phyloP scores from a whole-genome alignment of 1,140 invertebrate species.

The Megalonaias nervosa region DNA sequence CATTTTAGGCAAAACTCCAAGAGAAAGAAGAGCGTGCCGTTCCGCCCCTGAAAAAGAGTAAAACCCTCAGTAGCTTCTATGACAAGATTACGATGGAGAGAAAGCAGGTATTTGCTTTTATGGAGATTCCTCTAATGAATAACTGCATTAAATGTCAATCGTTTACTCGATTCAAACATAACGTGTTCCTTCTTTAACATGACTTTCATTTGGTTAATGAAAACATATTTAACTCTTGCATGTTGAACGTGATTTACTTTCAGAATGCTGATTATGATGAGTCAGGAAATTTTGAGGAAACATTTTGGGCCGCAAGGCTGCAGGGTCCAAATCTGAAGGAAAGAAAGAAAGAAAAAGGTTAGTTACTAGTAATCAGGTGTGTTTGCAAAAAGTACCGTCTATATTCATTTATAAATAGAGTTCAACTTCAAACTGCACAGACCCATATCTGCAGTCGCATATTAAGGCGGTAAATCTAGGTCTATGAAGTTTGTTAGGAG shows the following conservation, averaged over 20 bases:
- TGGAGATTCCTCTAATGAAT: background rate
- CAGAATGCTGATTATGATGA: constrained; percentile 17
- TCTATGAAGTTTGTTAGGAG: too few species aligned
- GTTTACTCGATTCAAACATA: too few species aligned
- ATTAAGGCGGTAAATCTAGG: too few species aligned
- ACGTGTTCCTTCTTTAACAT: too few species aligned
- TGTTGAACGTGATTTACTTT: background rate
- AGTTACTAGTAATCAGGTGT: background rate
- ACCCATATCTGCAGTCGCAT: too few species aligned
- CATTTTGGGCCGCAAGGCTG: constrained; percentile 18
- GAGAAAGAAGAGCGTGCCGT: too few species aligned
- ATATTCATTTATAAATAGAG: too few species aligned
- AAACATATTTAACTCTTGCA: too few species aligned
- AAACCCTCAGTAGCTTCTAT: constrained; percentile 25
- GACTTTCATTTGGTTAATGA: too few species aligned
- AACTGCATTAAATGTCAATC: background rate
- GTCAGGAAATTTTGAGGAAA: background rate
- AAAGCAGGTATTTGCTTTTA: constrained; percentile 7
- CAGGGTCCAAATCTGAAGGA: constrained; percentile 14
- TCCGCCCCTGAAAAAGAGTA: constrained; percentile 16
- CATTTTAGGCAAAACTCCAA: too few species aligned
- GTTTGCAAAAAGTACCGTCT: too few species aligned
- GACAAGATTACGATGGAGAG: constrained; percentile 10
- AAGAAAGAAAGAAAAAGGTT: background rate
- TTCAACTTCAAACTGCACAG: too few species aligned